Percentiles rank a stretch among this genome's conserved stretches.
Conservation (phyloP, 2,113 vertebrate species). For the Irena cyanogastra region DNA sequence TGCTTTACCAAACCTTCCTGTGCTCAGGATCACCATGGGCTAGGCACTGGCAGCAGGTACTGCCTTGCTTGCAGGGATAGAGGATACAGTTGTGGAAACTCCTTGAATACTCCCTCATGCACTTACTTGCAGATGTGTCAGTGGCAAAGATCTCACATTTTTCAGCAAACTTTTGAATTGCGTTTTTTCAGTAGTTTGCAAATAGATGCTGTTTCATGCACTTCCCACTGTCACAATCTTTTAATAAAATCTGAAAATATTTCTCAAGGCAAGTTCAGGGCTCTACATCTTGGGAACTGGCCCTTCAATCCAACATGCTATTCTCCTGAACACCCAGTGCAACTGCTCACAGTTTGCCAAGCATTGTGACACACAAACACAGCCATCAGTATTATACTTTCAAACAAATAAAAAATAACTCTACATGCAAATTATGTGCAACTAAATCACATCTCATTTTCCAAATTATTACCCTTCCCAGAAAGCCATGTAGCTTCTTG, state of each 20-base stretch:
- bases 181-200: background rate
- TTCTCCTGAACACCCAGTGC: background rate
- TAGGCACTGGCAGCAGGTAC: background rate
- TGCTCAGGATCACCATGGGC: accelerated
- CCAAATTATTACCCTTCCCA: background rate
- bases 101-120: background rate
- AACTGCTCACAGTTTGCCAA: background rate
- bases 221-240: background rate
- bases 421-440: background rate
- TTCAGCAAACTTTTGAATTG: background rate
- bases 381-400: background rate
- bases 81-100: background rate
- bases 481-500: background rate
- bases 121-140: background rate
- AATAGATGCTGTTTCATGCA: background rate
- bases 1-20: background rate
- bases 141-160: background rate
- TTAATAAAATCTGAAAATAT: background rate
- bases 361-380: background rate
- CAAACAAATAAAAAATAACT: background rate
- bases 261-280: background rate
- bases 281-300: background rate
- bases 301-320: background rate
- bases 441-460: background rate
- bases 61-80: background rate